These are phyloP conservation scores for Macrostomum lignano DNA, from an alignment of 1,140 invertebrate genomes.

Conservation along the genomic window DNA sequence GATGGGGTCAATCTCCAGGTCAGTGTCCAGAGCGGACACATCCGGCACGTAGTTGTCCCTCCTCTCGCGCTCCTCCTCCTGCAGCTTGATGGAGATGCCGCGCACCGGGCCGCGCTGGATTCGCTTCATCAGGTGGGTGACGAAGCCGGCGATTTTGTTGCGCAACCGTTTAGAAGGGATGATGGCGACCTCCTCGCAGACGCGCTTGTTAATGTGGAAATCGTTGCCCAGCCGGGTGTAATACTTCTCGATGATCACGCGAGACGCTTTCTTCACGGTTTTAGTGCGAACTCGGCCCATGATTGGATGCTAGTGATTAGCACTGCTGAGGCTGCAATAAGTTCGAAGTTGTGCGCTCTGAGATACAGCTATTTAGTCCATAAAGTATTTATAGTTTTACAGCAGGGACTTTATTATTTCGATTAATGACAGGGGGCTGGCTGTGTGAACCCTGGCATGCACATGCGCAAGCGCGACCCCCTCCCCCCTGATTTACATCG, in stretches of 20 bases:
- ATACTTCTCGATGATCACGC: constrained; percentile 96
- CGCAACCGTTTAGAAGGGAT: constrained; percentile 83
- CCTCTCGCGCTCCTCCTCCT: constrained; percentile 91
- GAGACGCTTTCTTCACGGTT: constrained; percentile 95
- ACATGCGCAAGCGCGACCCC: too few species aligned
- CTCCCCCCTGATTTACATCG: too few species aligned
- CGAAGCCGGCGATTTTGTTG: constrained; percentile 95
- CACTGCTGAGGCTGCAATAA: too few species aligned
- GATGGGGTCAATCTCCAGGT: not conserved
- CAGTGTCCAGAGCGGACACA: constrained; percentile 12
- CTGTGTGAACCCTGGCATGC: too few species aligned
- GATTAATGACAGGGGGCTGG: too few species aligned
- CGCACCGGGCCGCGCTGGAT: constrained; percentile 74
- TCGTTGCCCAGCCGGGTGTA: constrained; percentile 82
- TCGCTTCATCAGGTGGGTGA: constrained; percentile 94
- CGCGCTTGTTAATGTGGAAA: constrained; percentile 94
- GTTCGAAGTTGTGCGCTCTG: too few species aligned
- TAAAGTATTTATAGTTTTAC: too few species aligned
- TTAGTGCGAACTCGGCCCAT: constrained; percentile 93
- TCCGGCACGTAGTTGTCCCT: constrained; percentile 97
- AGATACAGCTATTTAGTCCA: too few species aligned
- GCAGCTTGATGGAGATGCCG: constrained; percentile 91
- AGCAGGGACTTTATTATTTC: too few species aligned
- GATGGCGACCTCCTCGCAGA: constrained; percentile 95
- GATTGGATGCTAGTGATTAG: too few species aligned